Evolutionary conservation across 92 coral and sea anemone genomes (phyloP).

Genomic region (Meandrina meandrites): DNA sequence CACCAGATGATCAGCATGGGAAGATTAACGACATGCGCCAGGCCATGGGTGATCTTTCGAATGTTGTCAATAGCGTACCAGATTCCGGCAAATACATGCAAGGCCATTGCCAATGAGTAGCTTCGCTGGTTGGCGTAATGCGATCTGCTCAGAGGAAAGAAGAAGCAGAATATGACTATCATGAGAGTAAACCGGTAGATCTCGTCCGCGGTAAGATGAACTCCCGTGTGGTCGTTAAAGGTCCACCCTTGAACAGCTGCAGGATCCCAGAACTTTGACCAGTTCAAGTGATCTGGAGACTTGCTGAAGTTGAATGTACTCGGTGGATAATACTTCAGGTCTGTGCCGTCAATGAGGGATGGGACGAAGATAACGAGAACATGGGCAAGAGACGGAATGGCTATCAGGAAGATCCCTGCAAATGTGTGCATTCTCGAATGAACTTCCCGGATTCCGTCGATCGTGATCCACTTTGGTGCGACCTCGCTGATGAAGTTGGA

Average conservation of each 20-base stretch:
- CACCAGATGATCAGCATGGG: constrained; percentile 63
- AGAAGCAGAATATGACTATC: constrained; percentile 54
- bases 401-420: constrained; percentile 66
- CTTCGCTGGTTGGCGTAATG: constrained; percentile 53
- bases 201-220: constrained; percentile 63
- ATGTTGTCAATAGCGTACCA: constrained; percentile 65
- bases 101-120: constrained; percentile 56
- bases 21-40: constrained; percentile 52
- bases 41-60: constrained; percentile 62
- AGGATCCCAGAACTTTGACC: constrained; percentile 68
- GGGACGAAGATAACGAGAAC: constrained; percentile 65
- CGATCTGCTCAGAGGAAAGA: constrained; percentile 61
- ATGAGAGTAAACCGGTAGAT: constrained; percentile 51
- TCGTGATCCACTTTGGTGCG: constrained; percentile 48
- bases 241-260: constrained; percentile 64
- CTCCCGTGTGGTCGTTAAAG: constrained; percentile 59
- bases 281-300: constrained; percentile 53
- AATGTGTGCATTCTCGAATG: constrained; percentile 49
- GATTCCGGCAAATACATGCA: constrained; percentile 52
- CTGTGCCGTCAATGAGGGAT: constrained; percentile 59
- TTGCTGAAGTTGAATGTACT: constrained; percentile 57
- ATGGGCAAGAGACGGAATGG: constrained; percentile 63
- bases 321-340: constrained; percentile 56
- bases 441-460: constrained; percentile 61
- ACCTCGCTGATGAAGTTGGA: constrained; percentile 58